These are phyloP conservation scores for Halcyon badia DNA, from an alignment of 2,797 vertebrate species.

Conservation along the genomic window DNA sequence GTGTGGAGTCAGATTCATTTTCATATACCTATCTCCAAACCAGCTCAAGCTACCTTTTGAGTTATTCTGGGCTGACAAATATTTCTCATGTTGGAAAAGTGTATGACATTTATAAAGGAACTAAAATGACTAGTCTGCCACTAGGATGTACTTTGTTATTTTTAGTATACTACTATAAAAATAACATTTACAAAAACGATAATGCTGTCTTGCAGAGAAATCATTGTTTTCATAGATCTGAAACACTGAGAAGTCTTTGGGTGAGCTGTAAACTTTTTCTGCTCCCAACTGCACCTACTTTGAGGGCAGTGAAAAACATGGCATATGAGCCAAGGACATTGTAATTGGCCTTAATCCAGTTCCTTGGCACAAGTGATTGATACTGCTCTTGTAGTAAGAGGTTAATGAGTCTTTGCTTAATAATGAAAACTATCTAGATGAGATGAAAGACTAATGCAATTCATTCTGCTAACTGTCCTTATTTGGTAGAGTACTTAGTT, in stretches of 20 bases:
- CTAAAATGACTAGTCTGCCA: neutral
- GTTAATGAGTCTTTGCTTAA: slow-evolving; percentile 53
- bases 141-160: neutral
- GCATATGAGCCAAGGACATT: neutral
- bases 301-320: neutral
- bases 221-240: neutral
- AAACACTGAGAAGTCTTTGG: neutral
- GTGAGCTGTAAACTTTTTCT: neutral
- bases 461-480: slow-evolving; percentile 18
- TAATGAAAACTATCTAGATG: slow-evolving; percentile 47
- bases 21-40: neutral
- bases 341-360: slow-evolving; percentile 20
- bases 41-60: neutral
- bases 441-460: slow-evolving; percentile 47
- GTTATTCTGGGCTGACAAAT: neutral
- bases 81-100: neutral
- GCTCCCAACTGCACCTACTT: neutral
- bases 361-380: slow-evolving; percentile 36
- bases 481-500: neutral
- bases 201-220: neutral
- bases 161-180: slow-evolving; percentile 36
- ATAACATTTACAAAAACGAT: neutral
- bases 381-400: neutral
- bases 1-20: neutral
- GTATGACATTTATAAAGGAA: neutral